phyloP scores from a whole-genome alignment of 2,113 vertebrate species.

The Phycodurus eques region DNA sequence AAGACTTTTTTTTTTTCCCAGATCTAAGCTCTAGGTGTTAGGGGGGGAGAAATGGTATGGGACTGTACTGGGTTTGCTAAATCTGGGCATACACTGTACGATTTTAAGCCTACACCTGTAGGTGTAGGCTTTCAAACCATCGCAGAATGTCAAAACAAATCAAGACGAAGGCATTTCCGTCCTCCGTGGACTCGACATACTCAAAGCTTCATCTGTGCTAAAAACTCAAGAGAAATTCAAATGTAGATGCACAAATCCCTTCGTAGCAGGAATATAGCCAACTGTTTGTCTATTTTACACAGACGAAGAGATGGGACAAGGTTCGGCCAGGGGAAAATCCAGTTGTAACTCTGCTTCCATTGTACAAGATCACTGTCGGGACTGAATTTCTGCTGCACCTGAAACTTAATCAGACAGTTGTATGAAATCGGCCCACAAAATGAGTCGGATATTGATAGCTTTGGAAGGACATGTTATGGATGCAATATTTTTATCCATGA shows the following conservation, averaged over 20 bases:
- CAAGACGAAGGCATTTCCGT: background rate
- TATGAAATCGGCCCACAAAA: background rate
- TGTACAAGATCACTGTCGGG: background rate
- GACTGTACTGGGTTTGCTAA: too few species aligned
- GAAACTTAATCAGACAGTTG: too few species aligned
- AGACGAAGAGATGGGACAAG: background rate
- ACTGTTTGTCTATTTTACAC: background rate
- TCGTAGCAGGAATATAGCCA: background rate
- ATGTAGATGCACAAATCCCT: background rate
- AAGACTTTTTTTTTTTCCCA: background rate
- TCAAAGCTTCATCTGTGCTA: background rate
- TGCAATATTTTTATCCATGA: too few species aligned
- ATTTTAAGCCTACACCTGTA: too few species aligned
- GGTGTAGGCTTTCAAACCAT: background rate
- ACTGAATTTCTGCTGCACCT: background rate
- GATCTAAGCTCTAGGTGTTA: background rate
- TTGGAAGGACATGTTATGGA: too few species aligned
- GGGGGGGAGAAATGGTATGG: too few species aligned
- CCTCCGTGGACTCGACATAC: background rate
- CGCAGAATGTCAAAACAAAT: background rate
- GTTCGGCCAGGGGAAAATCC: background rate
- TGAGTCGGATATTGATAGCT: background rate
- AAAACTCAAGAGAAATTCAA: background rate
- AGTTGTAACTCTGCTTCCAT: background rate
- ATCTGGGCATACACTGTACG: too few species aligned